Evolutionary conservation across 2,113 vertebrate species (phyloP).

Genomic region (Struthidea cinerea): DNA sequence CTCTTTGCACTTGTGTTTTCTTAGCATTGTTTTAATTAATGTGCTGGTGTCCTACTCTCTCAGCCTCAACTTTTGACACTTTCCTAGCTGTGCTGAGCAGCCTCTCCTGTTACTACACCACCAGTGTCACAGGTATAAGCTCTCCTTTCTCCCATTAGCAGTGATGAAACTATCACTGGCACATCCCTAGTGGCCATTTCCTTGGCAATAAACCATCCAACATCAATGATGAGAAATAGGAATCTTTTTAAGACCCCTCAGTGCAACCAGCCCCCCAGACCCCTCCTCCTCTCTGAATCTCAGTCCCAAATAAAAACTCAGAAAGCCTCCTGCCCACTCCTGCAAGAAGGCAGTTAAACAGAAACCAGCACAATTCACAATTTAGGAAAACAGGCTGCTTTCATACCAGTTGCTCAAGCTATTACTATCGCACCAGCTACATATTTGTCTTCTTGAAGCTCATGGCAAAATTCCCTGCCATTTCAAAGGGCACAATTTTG

Average conservation of each 20-base stretch:
- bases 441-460: neutral
- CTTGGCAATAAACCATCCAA: neutral
- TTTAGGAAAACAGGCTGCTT: neutral
- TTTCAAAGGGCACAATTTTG: conserved; percentile 1
- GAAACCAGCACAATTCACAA: neutral
- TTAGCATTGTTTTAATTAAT: neutral
- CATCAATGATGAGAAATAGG: neutral
- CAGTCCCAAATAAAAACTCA: neutral
- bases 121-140: neutral
- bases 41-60: neutral
- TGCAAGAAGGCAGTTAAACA: neutral
- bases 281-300: neutral
- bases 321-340: neutral
- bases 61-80: neutral
- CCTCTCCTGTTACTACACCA: neutral
- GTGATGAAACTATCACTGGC: neutral
- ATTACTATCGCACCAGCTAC: neutral
- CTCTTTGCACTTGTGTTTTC: neutral
- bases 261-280: neutral
- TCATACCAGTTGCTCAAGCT: conserved; percentile 14
- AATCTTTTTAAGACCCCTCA: neutral
- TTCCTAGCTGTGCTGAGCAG: neutral
- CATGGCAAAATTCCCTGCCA: neutral
- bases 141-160: neutral
- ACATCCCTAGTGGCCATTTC: neutral